Evolutionary conservation across 2,113 vertebrate genomes (phyloP), one percentile per base, ranked within the genome.

Genomic region (Channa maculata): DNA sequence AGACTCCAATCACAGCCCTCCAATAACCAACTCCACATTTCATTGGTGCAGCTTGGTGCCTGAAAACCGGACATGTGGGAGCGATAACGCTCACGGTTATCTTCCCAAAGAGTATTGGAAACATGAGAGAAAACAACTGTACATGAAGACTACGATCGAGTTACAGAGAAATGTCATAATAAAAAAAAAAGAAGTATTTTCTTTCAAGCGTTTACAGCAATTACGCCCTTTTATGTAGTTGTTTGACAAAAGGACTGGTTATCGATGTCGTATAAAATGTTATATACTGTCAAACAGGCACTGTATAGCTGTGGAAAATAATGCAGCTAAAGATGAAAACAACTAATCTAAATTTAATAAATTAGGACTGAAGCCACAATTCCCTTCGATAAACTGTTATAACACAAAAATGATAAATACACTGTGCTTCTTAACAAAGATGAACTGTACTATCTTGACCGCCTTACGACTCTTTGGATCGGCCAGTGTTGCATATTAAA

Each of bases 81-180:
- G 1, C 1, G 0, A 3, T 0, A 1, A 8, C 3, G 0, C 0
- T 1, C 0, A 0, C 24, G 1, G 24, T 24, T 24, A 1, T 0
- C 0, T 11, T 0, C 0, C 0, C 75, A 54, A 86, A 88, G 72
- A 82, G 10, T 12, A 55, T 24, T 51, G 14, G 38, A 13, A 24
- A 5, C 11, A 10, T 5, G 1, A 38, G 12, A 38, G 10, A 3
- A 5, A 8, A 4, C 1, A 1, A 0, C 41, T 9, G 3, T 8
- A 2, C 4, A 10, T 6, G 10, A 5, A 36, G 33, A 34, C 1
- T 1, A 14, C 4, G 12, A 63, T 5, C 8, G 2, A 8, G 0
- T 10, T n/a, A 1, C 0, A 4, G 9, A 24, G 3, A 13, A 5
- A 13, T 1, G 4, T 11, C n/a, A 38, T 37, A 2, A 14, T 24